Base-by-base conservation (phyloP, 1,140 invertebrate species). In the Anthonomus grandis region DNA sequence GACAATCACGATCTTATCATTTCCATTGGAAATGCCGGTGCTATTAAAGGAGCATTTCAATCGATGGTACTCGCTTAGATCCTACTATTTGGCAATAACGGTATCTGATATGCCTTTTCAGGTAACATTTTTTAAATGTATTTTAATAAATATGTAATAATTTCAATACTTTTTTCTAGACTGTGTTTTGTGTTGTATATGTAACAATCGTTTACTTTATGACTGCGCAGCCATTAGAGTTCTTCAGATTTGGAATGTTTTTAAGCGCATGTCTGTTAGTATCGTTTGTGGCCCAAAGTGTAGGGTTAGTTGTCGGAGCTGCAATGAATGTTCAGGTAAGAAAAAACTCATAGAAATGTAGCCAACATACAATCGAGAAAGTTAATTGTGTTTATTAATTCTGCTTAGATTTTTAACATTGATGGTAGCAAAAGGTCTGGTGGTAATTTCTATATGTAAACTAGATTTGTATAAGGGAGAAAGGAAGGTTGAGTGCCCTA, bases 1-100 rank as follows among this genome's bases (percentile, higher is more conserved):
- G 86, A 98, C 95, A 71, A 95, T 96, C 54, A 98, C 95, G 6
- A 95, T 98, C 70, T 81, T 98, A 54, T 97, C 95, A 63, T 98
- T 98, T 77, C 95, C 95, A 0, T 76, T 97, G 57, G 95, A 97
- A 77, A 91, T 97, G 87, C 89, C 90, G 12, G 94, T 97, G 34
- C 82, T 97, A 67, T 78, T 95, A 13, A 90, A 96, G 72, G 94
- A 98, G 75, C 92, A 96, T 75, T 89, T 97, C 65, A 98, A 98
- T 77, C 84, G 94, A 69, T 98, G 95, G 95, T 98, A 98, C 73
- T 97, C 94, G 21, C 77, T 97, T 4, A 88, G 92, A 63, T 89
- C 93, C 0, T 98, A 97, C 73, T 98, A 97, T 74, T 75, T 97
- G 54, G 95, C 95, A 12, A 97, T 97, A 67, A 96, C 94, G 0